These are phyloP conservation scores for Drosophila sulfurigaster DNA, from an alignment of 1,140 invertebrate genomes.

Conservation along the genomic window DNA sequence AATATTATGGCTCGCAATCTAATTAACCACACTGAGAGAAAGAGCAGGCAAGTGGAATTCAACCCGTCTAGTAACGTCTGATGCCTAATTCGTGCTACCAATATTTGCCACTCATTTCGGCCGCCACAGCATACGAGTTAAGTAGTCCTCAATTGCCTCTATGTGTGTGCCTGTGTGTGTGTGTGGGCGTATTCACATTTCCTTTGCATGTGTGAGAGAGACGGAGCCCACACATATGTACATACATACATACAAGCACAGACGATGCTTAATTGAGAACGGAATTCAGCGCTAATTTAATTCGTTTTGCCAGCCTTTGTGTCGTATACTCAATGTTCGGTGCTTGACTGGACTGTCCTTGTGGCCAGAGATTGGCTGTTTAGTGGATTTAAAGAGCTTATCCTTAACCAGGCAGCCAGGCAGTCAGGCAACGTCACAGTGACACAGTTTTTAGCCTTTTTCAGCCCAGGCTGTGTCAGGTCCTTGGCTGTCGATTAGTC, in stretches of 20 bases:
- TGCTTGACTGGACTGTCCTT: conserved; percentile 14
- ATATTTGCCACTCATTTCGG: conserved; percentile 50
- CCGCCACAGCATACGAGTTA: conserved; percentile 14
- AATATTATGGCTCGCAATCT: conserved; percentile 79
- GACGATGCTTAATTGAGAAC: conserved; percentile 75
- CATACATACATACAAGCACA: conserved; percentile 16
- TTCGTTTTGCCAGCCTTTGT: conserved; percentile 45
- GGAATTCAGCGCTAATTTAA: conserved; percentile 75
- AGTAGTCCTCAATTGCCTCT: conserved; percentile 31
- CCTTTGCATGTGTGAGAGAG: not conserved
- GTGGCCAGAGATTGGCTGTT: conserved; percentile 6
- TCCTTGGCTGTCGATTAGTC: conserved; percentile 70
- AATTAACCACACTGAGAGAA: conserved; percentile 68
- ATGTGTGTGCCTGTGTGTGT: not conserved
- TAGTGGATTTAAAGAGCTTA: conserved; percentile 33
- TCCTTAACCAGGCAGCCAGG: not conserved
- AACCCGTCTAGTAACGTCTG: not conserved
- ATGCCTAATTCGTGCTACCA: conserved; percentile 30
- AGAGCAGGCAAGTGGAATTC: not conserved
- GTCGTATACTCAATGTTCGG: not conserved
- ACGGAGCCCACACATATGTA: not conserved
- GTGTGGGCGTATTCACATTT: not conserved
- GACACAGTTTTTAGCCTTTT: conserved; percentile 54
- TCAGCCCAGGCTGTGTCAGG: conserved; percentile 5
- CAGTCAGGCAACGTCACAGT: conserved; percentile 14